Percentiles rank a stretch among this genome's conserved stretches.
Conservation (phyloP, 1,140 invertebrate genomes). For the Chymomyza costata region DNA sequence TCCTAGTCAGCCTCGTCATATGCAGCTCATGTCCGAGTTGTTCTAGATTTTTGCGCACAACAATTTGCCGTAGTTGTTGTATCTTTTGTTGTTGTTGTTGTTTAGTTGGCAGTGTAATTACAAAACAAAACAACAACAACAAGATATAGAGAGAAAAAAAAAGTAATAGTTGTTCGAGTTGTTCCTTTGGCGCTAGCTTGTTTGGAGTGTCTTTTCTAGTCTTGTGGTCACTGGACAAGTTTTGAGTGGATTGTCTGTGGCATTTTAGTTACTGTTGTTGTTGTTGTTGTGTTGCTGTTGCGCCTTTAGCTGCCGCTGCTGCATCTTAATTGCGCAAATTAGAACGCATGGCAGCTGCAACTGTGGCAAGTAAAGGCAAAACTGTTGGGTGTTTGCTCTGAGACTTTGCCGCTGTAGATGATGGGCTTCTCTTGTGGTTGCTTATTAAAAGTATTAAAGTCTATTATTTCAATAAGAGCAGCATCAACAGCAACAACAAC, state of each 20-base stretch:
- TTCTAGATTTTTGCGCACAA: slow-evolving; percentile 55
- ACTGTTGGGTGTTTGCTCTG: slow-evolving; percentile 52
- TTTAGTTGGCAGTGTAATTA: slow-evolving; percentile 52
- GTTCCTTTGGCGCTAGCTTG: slow-evolving; percentile 59
- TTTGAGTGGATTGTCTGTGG: slow-evolving; percentile 46
- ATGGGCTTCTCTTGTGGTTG: slow-evolving; percentile 51
- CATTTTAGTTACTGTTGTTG: slow-evolving; percentile 8
- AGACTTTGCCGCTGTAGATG: background rate
- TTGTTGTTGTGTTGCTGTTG: background rate
- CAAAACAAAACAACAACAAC: slow-evolving; percentile 43
- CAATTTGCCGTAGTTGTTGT: slow-evolving; percentile 30
- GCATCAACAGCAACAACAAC: slow-evolving; percentile 13
- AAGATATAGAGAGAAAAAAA: slow-evolving; percentile 1
- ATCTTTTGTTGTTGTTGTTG: slow-evolving; percentile 5
- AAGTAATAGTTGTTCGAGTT: slow-evolving; percentile 56
- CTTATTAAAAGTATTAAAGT: slow-evolving; percentile 70
- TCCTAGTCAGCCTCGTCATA: slow-evolving; percentile 53
- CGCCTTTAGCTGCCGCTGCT: slow-evolving; percentile 13
- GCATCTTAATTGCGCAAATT: slow-evolving; percentile 72
- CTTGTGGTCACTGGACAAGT: slow-evolving; percentile 56
- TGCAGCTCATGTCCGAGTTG: slow-evolving; percentile 66
- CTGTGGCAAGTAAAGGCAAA: slow-evolving; percentile 10
- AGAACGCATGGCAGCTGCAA: slow-evolving; percentile 68
- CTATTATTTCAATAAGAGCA: slow-evolving; percentile 59
- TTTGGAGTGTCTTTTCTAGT: slow-evolving; percentile 65